Evolutionary conservation across 1,140 invertebrate species (phyloP), one percentile per base, ranked within the genome.

Genomic region (Sycobia sp.): DNA sequence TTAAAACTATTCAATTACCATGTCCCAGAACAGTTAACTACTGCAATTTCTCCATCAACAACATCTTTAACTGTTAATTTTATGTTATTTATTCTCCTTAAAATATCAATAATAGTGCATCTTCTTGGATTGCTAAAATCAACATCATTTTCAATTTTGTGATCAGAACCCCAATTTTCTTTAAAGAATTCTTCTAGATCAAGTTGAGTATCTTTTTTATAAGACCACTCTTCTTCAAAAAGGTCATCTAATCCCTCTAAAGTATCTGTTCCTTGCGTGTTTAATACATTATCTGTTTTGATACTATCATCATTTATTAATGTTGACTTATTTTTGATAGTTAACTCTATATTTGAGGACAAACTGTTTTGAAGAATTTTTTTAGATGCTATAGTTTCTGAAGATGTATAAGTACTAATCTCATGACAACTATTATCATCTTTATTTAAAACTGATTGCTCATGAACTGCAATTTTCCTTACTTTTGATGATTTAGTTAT

Each of bases 61-160:
- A 68, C 63, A 38, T 81, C 79, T 71, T 79, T 70, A 16, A 85
- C 71, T 41, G 68, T 76, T 34, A 86, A 27, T 18, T 69, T 70
- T 20, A 71, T 62, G 32, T 65, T 66, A 20, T 22, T 68, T 14
- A 59, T 23, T 29, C 72, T 67, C 20, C 51, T 67, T 13, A 68
- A 62, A 5, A 83, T 56, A 34, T 74, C 67, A 14, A 77, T 56
- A 58, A 86, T 67, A 71, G 76, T 76, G 64, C 84, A 85, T 36
- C 82, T 77, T 59, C 81, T 80, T 20, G 83, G 79, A 13, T 66
- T 59, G 55, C 53, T 72, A 39, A 86, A 71, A 73, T 85, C 78
- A 36, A 84, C 69, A 53, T 66, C 68, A 36, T 67, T 65, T 46
- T 70, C 60, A 49, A n/a, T n/a, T 32, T 32, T 32, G 4, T 39